Evolutionary conservation across 2,888 invertebrate species (phyloP).

Genomic region (Netelia virgata): DNA sequence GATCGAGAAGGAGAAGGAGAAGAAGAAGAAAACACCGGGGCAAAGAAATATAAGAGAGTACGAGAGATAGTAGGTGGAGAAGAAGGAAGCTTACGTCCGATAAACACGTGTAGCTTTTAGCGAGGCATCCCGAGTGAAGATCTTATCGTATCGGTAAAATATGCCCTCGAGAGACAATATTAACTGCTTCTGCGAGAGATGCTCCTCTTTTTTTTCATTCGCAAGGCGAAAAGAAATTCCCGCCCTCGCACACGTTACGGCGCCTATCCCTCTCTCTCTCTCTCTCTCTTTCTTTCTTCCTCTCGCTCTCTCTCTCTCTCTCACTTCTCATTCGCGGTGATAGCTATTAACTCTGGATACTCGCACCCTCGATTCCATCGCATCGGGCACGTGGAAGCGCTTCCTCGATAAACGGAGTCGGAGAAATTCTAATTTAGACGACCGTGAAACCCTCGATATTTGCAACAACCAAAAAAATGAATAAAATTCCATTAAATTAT

Average conservation of each 20-base stretch:
- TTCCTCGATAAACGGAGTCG: not conserved
- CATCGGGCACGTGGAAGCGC: constrained; percentile 14
- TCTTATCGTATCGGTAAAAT: constrained; percentile 84
- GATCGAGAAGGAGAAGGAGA: constrained; percentile 53
- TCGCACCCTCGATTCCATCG: constrained; percentile 55
- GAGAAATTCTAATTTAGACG: constrained; percentile 7
- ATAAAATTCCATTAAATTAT: constrained; percentile 14
- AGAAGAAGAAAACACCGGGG: constrained; percentile 62
- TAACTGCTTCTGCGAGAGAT: constrained; percentile 81
- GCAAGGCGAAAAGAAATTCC: constrained; percentile 61
- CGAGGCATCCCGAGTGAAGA: constrained; percentile 82
- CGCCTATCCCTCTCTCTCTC: constrained; percentile 59
- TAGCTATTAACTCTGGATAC: constrained; percentile 44
- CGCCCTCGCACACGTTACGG: constrained; percentile 68
- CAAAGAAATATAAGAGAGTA: constrained; percentile 49
- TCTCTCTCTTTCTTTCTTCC: constrained; percentile 77
- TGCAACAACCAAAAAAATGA: not conserved
- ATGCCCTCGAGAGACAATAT: constrained; percentile 84
- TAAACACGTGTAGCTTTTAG: constrained; percentile 85
- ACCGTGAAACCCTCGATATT: not conserved
- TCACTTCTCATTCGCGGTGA: constrained; percentile 68
- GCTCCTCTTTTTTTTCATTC: constrained; percentile 62
- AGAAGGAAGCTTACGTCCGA: constrained; percentile 79
- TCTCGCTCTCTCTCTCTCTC: constrained; percentile 76
- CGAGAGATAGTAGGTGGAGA: constrained; percentile 60